Conservation (phyloP, 2,888 invertebrate species). For the Heliconius ethilla region DNA sequence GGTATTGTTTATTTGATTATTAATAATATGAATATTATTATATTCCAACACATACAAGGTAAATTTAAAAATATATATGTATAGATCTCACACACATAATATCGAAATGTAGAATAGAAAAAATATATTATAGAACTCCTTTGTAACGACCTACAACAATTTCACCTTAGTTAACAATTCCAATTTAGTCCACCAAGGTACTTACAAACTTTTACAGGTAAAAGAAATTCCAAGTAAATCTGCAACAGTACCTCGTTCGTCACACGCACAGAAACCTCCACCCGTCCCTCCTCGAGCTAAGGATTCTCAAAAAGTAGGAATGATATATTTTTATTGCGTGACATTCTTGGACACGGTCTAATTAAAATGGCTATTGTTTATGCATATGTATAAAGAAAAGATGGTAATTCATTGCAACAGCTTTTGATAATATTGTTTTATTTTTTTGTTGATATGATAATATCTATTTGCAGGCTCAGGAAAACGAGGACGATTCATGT, state of each 20-base stretch:
- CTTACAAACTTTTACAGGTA: slow-evolving; percentile 48
- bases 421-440: slow-evolving; percentile 8
- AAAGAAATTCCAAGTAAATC: slow-evolving; percentile 67
- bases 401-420: neutral
- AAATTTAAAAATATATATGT: neutral
- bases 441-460: neutral
- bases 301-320: slow-evolving; percentile 55
- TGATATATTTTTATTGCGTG: slow-evolving; percentile 5
- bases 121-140: neutral
- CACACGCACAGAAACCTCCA: slow-evolving; percentile 67
- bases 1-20: slow-evolving; percentile 48
- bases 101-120: neutral
- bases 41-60: too few species aligned
- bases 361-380: neutral
- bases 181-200: neutral
- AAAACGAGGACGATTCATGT: slow-evolving; percentile 53
- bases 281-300: slow-evolving; percentile 69
- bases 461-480: slow-evolving; percentile 51
- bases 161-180: too few species aligned
- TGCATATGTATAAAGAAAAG: neutral
- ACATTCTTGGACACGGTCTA: slow-evolving; percentile 16
- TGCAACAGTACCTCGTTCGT: slow-evolving; percentile 68
- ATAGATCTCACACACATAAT: neutral
- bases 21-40: too few species aligned
- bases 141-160: neutral